Evolutionary conservation across 2,888 invertebrate species (phyloP), one percentile per base, ranked within the genome.

Genomic region (Phyllotreta cruciferae): DNA sequence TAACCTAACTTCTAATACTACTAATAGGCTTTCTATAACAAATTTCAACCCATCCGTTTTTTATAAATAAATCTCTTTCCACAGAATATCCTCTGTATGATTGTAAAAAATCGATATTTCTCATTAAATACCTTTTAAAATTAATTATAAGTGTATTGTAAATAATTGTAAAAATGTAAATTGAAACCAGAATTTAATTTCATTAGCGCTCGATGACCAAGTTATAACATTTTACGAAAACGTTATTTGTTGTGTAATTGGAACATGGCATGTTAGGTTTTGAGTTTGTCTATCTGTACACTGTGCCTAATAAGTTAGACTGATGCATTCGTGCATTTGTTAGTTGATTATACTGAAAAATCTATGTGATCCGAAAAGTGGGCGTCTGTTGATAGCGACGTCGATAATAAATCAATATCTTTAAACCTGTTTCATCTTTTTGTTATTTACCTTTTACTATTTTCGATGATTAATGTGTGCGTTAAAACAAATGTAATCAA

Each of bases 361-460:
- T 67, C 70, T 71, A 71, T 72, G 71, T 74, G 79, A 80, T 80
- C 80, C 79, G 80, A 79, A 78, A 73, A 79, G 80, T 80, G 80
- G 80, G 78, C 78, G 72, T 76, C 75, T 79, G 78, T 80, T 79
- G 78, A 80, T 79, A 80, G 77, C 74, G 78, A 76, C 75, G 78
- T 77, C 76, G 77, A 78, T 78, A 77, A 78, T 78, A 77, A 78
- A 78, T 71, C 73, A 75, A 76, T 71, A 77, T 61, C 61, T 61
- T 61, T 57, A 64, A 57, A 14, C 57, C 54, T 57, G 47, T 53
- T 57, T 54, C 47, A 42, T 50, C 39, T 50, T 6, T 38, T 11
- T 49, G 50, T 62, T 11, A 39, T 50, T 56, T 45, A 36, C 11
- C 14, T 41, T 37, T 35, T 7, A 7, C 10, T 44, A 13, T 1